phyloP scores from a whole-genome alignment of 2,888 invertebrate genomes.

The Dicyrtoma fusca region DNA sequence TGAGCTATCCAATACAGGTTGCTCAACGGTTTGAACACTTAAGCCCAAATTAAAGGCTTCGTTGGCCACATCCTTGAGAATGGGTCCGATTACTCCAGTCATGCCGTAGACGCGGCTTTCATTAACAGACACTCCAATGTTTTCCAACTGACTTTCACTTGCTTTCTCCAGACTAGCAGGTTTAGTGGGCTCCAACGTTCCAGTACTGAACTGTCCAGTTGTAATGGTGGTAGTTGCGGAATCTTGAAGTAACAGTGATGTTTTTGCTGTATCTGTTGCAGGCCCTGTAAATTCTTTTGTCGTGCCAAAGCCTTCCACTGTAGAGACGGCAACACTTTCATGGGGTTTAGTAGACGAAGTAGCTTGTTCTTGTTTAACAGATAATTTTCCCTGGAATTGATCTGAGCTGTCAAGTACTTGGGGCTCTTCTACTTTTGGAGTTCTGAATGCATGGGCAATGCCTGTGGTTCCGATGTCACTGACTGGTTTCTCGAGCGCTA shows the following conservation, averaged over 20 bases:
- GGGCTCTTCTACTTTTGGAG: conserved; percentile 11
- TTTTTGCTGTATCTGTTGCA: conserved; percentile 8
- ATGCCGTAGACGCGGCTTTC: conserved; percentile 24
- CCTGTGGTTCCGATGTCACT: background rate
- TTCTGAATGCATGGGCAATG: conserved; percentile 30
- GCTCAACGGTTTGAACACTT: conserved; percentile 1
- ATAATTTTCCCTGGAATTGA: conserved; percentile 12
- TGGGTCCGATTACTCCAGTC: background rate
- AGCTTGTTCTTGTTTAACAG: conserved; percentile 27
- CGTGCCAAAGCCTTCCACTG: conserved; percentile 23
- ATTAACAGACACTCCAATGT: conserved; percentile 13
- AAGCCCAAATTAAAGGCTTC: conserved; percentile 17
- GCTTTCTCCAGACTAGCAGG: conserved; percentile 12
- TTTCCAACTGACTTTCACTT: conserved; percentile 8
- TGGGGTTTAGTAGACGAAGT: conserved; percentile 11
- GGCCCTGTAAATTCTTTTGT: conserved; percentile 28
- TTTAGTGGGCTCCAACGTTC: conserved; percentile 17
- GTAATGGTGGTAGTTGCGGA: conserved; percentile 7
- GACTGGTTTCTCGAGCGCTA: conserved; percentile 2
- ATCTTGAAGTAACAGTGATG: conserved; percentile 20
- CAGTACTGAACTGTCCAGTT: background rate
- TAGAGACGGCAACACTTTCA: conserved; percentile 15
- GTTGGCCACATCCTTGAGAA: background rate
- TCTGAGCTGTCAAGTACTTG: conserved; percentile 20
- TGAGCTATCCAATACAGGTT: conserved; percentile 1